Percentiles rank a stretch among this genome's conserved stretches.
Conservation (phyloP, 2,888 invertebrate genomes). For the Pseudeuparius sepicola region DNA sequence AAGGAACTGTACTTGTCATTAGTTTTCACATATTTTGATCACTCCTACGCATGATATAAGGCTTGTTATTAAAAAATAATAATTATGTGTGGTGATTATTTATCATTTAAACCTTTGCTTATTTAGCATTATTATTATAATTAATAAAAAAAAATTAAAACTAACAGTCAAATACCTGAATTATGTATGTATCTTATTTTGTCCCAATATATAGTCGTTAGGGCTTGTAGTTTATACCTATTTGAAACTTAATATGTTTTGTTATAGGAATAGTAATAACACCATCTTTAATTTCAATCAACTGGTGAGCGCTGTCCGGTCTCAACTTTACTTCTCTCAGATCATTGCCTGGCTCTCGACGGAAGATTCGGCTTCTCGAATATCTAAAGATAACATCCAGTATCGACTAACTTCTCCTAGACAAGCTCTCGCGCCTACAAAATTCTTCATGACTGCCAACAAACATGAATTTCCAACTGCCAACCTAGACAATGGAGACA, state of each 20-base stretch:
- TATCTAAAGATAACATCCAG: conserved; percentile 30
- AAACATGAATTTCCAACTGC: conserved; percentile 66
- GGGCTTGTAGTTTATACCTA: neutral
- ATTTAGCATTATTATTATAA: too few relatives aligned
- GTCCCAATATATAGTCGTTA: too few relatives aligned
- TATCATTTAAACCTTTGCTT: too few relatives aligned
- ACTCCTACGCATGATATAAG: too few relatives aligned
- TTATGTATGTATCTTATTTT: too few relatives aligned
- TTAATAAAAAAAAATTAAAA: too few relatives aligned
- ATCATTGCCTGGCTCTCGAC: conserved; percentile 81
- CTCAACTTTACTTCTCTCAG: conserved; percentile 94
- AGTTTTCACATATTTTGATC: too few relatives aligned
- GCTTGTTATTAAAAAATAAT: too few relatives aligned
- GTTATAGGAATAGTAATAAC: too few relatives aligned
- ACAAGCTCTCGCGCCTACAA: conserved; percentile 52
- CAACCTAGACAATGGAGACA: conserved; percentile 52
- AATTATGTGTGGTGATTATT: too few relatives aligned
- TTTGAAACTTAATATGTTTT: conserved; percentile 2
- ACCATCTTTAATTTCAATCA: conserved; percentile 56
- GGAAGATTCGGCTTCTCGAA: conserved; percentile 26
- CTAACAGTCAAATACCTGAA: too few relatives aligned
- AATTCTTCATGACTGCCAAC: conserved; percentile 44
- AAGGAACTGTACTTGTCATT: too few relatives aligned
- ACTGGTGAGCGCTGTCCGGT: conserved; percentile 84
- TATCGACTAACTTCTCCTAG: conserved; percentile 58